These are phyloP conservation scores for Scolopax bukidnonensis DNA, from an alignment of 2,797 vertebrate genomes.

Conservation along the genomic window DNA sequence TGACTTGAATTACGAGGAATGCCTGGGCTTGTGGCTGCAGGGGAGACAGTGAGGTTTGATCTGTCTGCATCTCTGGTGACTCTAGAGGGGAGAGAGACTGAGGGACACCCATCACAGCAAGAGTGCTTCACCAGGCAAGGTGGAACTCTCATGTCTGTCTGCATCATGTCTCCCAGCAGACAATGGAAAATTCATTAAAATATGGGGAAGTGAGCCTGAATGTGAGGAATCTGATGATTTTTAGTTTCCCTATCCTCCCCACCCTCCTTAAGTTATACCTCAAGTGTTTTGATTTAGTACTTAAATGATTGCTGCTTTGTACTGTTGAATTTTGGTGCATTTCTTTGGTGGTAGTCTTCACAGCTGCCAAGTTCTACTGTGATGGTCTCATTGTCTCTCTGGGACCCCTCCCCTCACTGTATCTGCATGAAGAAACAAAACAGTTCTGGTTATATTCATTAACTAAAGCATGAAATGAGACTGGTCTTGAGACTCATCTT, in stretches of 20 bases:
- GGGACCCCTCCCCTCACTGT: background rate
- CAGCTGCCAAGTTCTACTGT: background rate
- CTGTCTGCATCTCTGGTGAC: background rate
- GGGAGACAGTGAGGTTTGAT: background rate
- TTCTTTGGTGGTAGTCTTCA: background rate
- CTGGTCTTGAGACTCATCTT: background rate
- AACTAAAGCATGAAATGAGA: background rate
- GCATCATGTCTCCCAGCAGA: background rate
- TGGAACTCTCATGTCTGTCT: background rate
- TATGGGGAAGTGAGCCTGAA: background rate
- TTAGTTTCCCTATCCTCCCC: too few relatives aligned
- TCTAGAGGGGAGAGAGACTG: background rate
- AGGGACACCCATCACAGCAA: background rate
- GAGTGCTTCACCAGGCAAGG: background rate
- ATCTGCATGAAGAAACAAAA: background rate
- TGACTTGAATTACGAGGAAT: background rate
- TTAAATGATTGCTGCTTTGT: background rate
- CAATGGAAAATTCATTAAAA: background rate
- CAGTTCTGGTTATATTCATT: background rate
- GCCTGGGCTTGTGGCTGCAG: background rate
- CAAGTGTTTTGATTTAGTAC: background rate
- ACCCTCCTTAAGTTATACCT: background rate
- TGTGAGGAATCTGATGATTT: background rate
- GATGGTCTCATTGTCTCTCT: background rate
- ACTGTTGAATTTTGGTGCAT: background rate